Percentiles rank a stretch among this genome's conserved stretches.
Evolutionary conservation across 1,140 invertebrate genomes (phyloP).

Genomic region (Forficula auricularia): DNA sequence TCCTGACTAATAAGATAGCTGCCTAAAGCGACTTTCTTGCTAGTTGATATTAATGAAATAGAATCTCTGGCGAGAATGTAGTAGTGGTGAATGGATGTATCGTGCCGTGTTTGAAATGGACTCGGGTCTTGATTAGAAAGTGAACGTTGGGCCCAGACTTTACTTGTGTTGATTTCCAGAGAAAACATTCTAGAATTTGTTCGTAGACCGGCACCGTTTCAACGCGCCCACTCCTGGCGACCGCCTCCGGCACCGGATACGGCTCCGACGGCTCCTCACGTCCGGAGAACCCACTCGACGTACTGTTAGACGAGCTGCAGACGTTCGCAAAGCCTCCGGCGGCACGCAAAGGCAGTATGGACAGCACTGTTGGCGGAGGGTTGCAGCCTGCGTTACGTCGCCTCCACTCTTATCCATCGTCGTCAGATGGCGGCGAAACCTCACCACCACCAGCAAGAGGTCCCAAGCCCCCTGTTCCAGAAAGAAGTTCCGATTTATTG

Average conservation of each 20-base stretch:
- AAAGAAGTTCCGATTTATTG: slow-evolving; percentile 48
- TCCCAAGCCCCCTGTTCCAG: slow-evolving; percentile 55
- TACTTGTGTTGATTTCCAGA: no score
- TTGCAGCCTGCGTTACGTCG: slow-evolving; percentile 30
- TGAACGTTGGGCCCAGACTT: no score
- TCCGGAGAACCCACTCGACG: slow-evolving; percentile 86
- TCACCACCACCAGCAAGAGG: slow-evolving; percentile 36
- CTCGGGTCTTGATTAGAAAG: no score
- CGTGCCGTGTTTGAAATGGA: no score
- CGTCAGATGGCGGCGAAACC: slow-evolving; percentile 42
- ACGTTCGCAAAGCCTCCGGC: slow-evolving; percentile 53
- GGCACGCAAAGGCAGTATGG: slow-evolving; percentile 35
- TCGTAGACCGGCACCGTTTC: slow-evolving; percentile 36
- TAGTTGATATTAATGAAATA: no score
- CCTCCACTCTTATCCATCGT: slow-evolving; percentile 54
- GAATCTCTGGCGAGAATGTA: no score
- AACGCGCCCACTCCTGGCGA: slow-evolving; percentile 42
- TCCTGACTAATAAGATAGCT: no score
- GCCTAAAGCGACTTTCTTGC: no score
- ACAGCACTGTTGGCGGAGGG: slow-evolving; percentile 22
- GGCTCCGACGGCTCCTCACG: slow-evolving; percentile 39
- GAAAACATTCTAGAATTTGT: no score
- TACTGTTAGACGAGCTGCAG: slow-evolving; percentile 80
- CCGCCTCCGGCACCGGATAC: slow-evolving; percentile 42
- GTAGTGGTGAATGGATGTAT: no score